A percentile compares a stretch with the other conserved stretches of the same genome.
phyloP scores from a whole-genome alignment of 2,113 vertebrate genomes.

The Lucifuga dentata region DNA sequence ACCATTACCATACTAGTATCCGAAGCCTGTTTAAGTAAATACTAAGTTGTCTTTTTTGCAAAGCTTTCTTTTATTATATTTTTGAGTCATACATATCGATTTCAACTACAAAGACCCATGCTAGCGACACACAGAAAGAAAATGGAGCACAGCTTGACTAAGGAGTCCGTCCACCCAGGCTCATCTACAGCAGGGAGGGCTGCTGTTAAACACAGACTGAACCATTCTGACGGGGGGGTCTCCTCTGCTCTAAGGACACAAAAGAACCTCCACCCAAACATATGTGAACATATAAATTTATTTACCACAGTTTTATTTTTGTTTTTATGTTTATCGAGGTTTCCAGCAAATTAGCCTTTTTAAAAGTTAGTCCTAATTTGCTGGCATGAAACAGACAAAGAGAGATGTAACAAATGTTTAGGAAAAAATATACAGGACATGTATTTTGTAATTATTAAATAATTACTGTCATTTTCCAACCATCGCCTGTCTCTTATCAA shows the following conservation, averaged over 20 bases:
- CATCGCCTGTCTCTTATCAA: slow-evolving; percentile 1
- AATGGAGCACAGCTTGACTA: slow-evolving; percentile 43
- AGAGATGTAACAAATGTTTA: background rate
- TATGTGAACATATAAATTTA: background rate
- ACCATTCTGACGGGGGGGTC: slow-evolving; percentile 66
- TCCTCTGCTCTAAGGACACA: slow-evolving; percentile 21
- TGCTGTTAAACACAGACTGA: slow-evolving; percentile 58
- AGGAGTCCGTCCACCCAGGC: slow-evolving; percentile 47
- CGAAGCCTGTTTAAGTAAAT: too few relatives aligned
- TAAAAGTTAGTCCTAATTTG: background rate
- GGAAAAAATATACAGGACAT: background rate
- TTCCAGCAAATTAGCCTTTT: background rate
- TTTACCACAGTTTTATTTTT: background rate
- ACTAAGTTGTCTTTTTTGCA: too few relatives aligned
- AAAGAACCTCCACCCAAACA: slow-evolving; percentile 11
- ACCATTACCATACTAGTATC: too few relatives aligned
- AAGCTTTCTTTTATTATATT: background rate
- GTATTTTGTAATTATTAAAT: background rate
- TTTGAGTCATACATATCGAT: background rate
- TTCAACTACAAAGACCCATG: slow-evolving; percentile 37
- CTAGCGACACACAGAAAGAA: slow-evolving; percentile 58
- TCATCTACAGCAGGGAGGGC: slow-evolving; percentile 49
- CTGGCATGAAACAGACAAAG: background rate
- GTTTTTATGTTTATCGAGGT: background rate
- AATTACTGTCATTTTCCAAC: slow-evolving; percentile 5